Evolutionary conservation across 2,113 vertebrate genomes (phyloP).

Genomic region (Chinchilla lanigera): DNA sequence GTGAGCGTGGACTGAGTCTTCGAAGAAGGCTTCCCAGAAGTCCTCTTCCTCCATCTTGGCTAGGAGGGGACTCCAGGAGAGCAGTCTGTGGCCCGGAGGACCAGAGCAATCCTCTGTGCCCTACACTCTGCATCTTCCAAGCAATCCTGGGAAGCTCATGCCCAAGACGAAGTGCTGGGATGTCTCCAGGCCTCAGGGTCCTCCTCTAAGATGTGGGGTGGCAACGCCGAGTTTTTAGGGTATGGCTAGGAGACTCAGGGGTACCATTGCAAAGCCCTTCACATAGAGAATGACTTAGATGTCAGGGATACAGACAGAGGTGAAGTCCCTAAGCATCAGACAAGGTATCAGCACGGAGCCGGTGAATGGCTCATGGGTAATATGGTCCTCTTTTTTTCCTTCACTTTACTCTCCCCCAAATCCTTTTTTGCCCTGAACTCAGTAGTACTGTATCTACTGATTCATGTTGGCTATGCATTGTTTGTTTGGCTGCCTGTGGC

Average conservation of each 20-base stretch:
- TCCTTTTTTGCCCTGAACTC: neutral
- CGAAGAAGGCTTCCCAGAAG: neutral
- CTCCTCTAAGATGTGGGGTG: neutral
- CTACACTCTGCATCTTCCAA: accelerated
- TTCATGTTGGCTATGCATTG: neutral
- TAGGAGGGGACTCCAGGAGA: neutral
- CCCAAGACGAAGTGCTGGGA: neutral
- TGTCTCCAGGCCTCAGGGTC: neutral
- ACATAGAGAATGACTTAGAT: neutral
- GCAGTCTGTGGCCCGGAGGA: neutral
- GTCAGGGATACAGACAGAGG: neutral
- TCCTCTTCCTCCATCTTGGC: neutral
- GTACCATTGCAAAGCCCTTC: neutral
- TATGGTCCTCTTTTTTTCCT: neutral
- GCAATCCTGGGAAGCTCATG: neutral
- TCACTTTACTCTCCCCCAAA: neutral
- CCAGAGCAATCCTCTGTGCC: neutral
- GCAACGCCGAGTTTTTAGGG: neutral
- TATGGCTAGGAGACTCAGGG: neutral
- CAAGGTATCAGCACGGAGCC: neutral
- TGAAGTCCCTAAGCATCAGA: neutral
- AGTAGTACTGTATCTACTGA: neutral
- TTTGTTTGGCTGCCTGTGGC: neutral
- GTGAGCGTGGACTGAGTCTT: too few species aligned
- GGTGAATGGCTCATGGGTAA: neutral